phyloP scores from a whole-genome alignment of 2,113 vertebrate genomes.

The Alectura lathami region DNA sequence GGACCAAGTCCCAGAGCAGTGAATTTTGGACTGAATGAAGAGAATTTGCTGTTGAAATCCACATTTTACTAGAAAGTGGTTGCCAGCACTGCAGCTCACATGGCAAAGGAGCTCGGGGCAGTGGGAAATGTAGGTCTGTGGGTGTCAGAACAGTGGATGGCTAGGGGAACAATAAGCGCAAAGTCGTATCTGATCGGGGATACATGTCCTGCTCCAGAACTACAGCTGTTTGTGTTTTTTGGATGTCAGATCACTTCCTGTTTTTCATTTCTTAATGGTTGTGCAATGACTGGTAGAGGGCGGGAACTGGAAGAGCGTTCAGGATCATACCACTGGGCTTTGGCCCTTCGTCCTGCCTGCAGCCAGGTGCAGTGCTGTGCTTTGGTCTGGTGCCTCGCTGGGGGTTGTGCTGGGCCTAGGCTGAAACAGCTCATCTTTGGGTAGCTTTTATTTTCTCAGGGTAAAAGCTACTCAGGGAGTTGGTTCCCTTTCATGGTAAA shows the following conservation, averaged over 20 bases:
- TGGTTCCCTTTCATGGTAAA: not conserved
- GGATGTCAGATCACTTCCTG: not conserved
- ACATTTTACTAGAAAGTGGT: not conserved
- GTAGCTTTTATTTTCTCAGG: not conserved
- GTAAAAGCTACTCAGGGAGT: not conserved
- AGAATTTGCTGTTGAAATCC: not conserved
- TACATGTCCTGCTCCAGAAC: accelerated
- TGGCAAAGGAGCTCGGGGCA: not conserved
- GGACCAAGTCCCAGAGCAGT: not conserved
- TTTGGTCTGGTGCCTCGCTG: not conserved
- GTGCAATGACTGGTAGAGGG: not conserved
- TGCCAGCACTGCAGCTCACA: not conserved
- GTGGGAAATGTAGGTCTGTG: not conserved
- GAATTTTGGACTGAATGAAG: not conserved
- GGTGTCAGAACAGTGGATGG: not conserved
- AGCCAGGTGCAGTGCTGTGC: not conserved
- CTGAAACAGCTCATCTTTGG: not conserved
- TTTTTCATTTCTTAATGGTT: not conserved
- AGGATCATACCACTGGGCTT: not conserved
- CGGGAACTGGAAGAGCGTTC: accelerated
- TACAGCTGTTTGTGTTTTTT: not conserved
- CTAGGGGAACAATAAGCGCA: accelerated
- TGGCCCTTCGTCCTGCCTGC: not conserved
- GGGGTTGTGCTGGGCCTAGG: not conserved
- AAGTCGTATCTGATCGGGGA: accelerated